Evolutionary conservation across 2,888 invertebrate species (phyloP), one percentile per base, ranked within the genome.

Genomic region (Biston stratarius): DNA sequence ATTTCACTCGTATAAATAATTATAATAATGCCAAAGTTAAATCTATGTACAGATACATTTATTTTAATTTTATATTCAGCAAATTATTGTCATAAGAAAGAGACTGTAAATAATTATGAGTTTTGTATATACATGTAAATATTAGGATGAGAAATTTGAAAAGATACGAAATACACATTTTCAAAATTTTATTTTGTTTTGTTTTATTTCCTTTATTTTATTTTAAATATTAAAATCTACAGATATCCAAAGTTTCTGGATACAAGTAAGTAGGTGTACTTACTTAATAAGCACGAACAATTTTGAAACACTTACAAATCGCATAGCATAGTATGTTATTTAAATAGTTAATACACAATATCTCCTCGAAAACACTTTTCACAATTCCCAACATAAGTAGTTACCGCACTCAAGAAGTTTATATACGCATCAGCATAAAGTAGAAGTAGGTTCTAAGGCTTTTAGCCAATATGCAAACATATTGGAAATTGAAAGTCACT

Each of bases 21-120:
- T 60, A 68, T 56, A 49, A 89, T 88, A 90, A 94, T 93, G 90
- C 94, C 94, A 94, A 94, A 94, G 94, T 91, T 94, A 85, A 85
- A 85, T 91, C 91, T 91, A 92, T 89, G 92, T 84, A 88, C 85
- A 91, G 86, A 88, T 86, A 87, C 88, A 90, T 88, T 89, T 90
- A 88, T 84, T 80, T 78, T 84, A 85, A 79, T 82, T 83, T 83
- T 85, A 83, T 87, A 81, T 59, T 59, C 80, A 79, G 71, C 82
- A 78, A 74, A 78, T 76, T 74, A 79, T 85, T 83, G 79, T 86
- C 80, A 80, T 77, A 80, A 79, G 84, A 77, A 24, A 86, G 61
- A 67, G 83, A 86, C 82, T 93, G 92, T 93, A 92, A 87, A 92
- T 92, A 91, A 74, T 81, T 83, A 83, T 83, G 79, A 86, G 76